Evolutionary conservation across 2,113 vertebrate genomes (phyloP).

Genomic region (Pantherophis guttatus): DNA sequence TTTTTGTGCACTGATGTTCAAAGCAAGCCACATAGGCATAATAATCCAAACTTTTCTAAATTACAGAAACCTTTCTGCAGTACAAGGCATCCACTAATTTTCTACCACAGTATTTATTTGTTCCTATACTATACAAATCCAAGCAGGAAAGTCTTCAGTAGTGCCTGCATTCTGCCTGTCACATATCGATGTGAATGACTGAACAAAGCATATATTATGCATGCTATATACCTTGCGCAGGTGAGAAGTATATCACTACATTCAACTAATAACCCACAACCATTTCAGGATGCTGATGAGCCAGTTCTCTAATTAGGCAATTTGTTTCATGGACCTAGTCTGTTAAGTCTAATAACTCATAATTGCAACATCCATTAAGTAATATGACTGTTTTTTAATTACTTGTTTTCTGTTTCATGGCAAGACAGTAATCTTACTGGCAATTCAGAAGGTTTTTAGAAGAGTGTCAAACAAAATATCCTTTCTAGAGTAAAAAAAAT

Average conservation of each 20-base stretch:
- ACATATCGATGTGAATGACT: constrained; percentile 16
- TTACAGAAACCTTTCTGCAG: background rate
- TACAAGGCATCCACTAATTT: background rate
- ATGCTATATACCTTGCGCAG: background rate
- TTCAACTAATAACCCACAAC: background rate
- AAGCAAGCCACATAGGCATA: constrained; percentile 4
- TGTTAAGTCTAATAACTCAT: constrained; percentile 4
- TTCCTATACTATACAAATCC: background rate
- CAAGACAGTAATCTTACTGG: background rate
- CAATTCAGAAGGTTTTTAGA: background rate
- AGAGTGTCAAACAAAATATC: background rate
- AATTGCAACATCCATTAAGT: background rate
- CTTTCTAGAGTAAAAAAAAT: background rate
- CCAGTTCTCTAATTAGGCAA: background rate
- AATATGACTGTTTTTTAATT: background rate
- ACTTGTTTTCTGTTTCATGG: background rate
- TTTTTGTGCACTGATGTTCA: background rate
- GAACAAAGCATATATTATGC: background rate
- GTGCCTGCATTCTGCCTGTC: background rate
- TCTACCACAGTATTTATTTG: background rate
- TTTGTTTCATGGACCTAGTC: background rate
- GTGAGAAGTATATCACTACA: constrained; percentile 6
- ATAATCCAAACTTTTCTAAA: constrained; percentile 15
- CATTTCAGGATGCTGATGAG: background rate
- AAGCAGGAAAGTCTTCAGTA: constrained; percentile 26